Percentiles rank a stretch among this genome's conserved stretches.
These are phyloP conservation scores for Atta texana DNA, from an alignment of 1,140 invertebrate species.

Conservation along the genomic window DNA sequence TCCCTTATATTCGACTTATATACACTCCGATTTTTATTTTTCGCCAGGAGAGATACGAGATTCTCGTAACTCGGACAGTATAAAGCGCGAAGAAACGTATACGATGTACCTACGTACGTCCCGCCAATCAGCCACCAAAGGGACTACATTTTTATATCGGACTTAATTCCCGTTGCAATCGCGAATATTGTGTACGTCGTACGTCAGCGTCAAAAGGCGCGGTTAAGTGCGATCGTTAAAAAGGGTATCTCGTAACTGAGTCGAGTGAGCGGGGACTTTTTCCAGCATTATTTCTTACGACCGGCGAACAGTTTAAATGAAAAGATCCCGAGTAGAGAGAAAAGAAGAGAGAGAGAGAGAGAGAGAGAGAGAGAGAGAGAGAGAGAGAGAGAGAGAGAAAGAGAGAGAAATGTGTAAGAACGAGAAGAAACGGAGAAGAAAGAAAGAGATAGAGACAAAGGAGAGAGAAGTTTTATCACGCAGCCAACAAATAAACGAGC, in stretches of 20 bases:
- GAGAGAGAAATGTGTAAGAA: background rate
- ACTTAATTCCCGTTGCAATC: slow-evolving; percentile 59
- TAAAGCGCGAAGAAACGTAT: slow-evolving; percentile 27
- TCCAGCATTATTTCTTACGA: slow-evolving; percentile 67
- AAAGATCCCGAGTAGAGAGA: slow-evolving; percentile 40
- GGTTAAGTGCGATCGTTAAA: slow-evolving; percentile 76
- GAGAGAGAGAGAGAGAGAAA: background rate
- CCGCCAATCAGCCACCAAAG: slow-evolving; percentile 57
- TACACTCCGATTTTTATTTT: no score
- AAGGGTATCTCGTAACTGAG: slow-evolving; percentile 63
- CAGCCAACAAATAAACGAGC: slow-evolving; percentile 70
- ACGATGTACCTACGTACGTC: background rate
- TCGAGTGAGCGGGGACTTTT: slow-evolving; percentile 62
- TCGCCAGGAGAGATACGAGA: background rate
- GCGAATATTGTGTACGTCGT: slow-evolving; percentile 59
- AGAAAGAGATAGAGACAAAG: slow-evolving; percentile 3
- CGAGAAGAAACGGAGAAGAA: slow-evolving; percentile 6
- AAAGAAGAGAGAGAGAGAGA: background rate
- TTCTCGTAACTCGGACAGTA: slow-evolving; percentile 2
- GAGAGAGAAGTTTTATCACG: slow-evolving; percentile 70
- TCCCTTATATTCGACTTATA: no score
- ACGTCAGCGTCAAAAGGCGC: slow-evolving; percentile 59
- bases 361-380: background rate
- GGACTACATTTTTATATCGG: slow-evolving; percentile 65
- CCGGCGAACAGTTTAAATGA: slow-evolving; percentile 69